A percentile compares a stretch with the other conserved stretches of the same genome.
Conservation (phyloP, 2,888 invertebrate genomes). For the Acleris emargana region DNA sequence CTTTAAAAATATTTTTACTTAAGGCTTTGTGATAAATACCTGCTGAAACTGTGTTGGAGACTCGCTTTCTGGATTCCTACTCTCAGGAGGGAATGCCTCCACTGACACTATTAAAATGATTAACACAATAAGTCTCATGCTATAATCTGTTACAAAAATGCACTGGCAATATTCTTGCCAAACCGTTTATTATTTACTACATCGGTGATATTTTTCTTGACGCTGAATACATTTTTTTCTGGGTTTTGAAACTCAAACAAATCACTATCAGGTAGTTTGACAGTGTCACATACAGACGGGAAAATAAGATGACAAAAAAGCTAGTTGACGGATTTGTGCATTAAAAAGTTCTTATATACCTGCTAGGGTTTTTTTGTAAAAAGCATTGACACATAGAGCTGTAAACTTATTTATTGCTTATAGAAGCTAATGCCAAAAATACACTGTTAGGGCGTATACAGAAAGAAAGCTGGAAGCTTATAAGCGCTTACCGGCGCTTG, state of each 20-base stretch:
- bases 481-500: too few species aligned
- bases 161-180: slow-evolving; percentile 57
- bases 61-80: slow-evolving; percentile 48
- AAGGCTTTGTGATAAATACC: slow-evolving; percentile 11
- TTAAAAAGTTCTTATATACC: neutral
- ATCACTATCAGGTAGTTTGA: slow-evolving; percentile 58
- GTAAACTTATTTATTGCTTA: too few species aligned
- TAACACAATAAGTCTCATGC: slow-evolving; percentile 65
- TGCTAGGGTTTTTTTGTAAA: too few species aligned
- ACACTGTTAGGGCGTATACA: too few species aligned
- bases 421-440: too few species aligned
- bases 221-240: slow-evolving; percentile 56
- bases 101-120: slow-evolving; percentile 64
- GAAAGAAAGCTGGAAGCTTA: too few species aligned
- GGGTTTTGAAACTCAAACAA: slow-evolving; percentile 60
- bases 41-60: slow-evolving; percentile 45
- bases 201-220: slow-evolving; percentile 50
- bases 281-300: slow-evolving; percentile 48
- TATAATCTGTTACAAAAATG: slow-evolving; percentile 49
- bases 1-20: too few species aligned
- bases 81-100: slow-evolving; percentile 60
- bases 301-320: slow-evolving; percentile 46
- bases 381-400: too few species aligned
- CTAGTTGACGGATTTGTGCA: neutral
- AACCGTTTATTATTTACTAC: slow-evolving; percentile 45